Percentiles rank a stretch among this genome's conserved stretches.
Conservation (phyloP, 1,140 invertebrate species). For the Sminthurinus signatus region DNA sequence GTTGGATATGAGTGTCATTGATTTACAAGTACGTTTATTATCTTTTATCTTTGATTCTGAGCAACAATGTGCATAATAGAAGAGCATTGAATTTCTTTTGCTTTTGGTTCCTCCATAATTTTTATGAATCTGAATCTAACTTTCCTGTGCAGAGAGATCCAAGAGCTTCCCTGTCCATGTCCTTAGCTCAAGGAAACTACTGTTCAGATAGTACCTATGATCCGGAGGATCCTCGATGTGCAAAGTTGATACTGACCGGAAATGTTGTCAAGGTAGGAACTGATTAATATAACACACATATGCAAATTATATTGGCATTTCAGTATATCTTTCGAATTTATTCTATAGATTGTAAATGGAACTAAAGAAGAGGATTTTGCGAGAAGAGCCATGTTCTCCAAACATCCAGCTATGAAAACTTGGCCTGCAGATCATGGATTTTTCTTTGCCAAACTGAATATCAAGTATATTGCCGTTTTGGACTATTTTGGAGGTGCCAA, state of each 20-base stretch:
- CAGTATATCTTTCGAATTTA: too few relatives aligned
- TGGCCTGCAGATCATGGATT: constrained; percentile 68
- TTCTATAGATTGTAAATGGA: constrained; percentile 52
- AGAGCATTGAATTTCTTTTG: background rate
- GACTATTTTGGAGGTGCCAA: constrained; percentile 68
- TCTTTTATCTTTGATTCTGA: background rate
- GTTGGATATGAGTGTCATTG: constrained; percentile 64
- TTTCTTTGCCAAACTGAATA: constrained; percentile 65
- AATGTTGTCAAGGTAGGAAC: constrained; percentile 57
- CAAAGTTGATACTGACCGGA: constrained; percentile 63
- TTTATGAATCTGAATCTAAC: background rate
- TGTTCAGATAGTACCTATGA: constrained; percentile 59
- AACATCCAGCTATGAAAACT: constrained; percentile 61
- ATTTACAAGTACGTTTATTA: constrained; percentile 53
- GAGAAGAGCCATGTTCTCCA: constrained; percentile 56
- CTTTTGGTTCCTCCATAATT: background rate
- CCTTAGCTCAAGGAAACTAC: constrained; percentile 60
- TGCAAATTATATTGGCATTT: too few relatives aligned
- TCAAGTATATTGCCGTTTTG: constrained; percentile 60
- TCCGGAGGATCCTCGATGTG: constrained; percentile 73
- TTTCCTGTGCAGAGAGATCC: constrained; percentile 52
- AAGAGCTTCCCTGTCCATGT: constrained; percentile 59
- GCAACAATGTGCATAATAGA: background rate
- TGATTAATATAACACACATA: too few relatives aligned
- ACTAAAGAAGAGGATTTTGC: constrained; percentile 56